These are phyloP conservation scores for Piprites chloris DNA, from an alignment of 2,113 vertebrate species.

Conservation along the genomic window DNA sequence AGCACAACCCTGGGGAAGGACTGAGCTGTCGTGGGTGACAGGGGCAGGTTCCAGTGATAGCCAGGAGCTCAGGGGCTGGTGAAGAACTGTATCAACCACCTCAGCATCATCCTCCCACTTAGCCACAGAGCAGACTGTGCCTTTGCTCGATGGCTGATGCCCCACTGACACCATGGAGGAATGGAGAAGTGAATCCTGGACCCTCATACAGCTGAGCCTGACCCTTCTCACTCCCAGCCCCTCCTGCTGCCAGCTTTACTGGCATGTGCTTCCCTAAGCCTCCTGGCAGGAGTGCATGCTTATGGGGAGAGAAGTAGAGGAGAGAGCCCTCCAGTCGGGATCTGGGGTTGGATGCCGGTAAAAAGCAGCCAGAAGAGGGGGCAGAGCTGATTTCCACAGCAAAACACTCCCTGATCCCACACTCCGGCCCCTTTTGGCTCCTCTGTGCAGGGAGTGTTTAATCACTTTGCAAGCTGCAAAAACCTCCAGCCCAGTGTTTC, in stretches of 20 bases:
- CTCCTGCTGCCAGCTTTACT: neutral
- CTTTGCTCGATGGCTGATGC: neutral
- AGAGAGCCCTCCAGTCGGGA: neutral
- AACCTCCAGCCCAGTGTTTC: neutral
- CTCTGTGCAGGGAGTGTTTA: fast-evolving
- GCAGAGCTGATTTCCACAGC: neutral
- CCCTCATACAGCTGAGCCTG: neutral
- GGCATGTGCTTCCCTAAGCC: neutral
- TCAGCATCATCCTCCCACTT: neutral
- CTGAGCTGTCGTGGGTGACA: neutral
- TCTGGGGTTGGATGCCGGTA: neutral
- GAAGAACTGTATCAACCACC: neutral
- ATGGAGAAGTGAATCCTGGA: neutral
- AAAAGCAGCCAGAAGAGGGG: neutral
- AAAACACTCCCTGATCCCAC: neutral
- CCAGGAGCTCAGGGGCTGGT: neutral
- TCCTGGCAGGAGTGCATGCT: fast-evolving
- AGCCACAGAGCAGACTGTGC: neutral
- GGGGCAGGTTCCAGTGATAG: neutral
- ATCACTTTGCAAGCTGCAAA: neutral
- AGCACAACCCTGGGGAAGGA: neutral
- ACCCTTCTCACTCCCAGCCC: neutral
- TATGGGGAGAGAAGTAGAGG: neutral
- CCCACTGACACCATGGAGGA: neutral
- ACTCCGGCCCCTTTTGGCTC: neutral